phyloP scores from a whole-genome alignment of 2,113 vertebrate species.

The Oxyura jamaicensis region DNA sequence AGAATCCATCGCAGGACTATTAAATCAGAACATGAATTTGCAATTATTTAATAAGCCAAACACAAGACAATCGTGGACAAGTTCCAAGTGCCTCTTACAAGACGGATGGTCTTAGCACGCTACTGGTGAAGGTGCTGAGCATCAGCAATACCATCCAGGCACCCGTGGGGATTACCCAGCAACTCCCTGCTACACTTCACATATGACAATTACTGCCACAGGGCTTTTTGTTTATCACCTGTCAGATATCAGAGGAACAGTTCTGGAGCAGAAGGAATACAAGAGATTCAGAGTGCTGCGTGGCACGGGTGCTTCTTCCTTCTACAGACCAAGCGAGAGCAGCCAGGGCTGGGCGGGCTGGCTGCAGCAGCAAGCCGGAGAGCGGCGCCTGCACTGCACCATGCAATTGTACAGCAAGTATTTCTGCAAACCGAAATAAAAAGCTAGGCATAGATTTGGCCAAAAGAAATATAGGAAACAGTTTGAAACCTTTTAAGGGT shows the following conservation, averaged over 20 bases:
- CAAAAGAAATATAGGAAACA: background rate
- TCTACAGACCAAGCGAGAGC: background rate
- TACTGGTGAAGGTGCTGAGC: background rate
- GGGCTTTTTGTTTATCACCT: background rate
- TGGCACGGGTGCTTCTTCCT: background rate
- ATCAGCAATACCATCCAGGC: background rate
- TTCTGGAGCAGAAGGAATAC: background rate
- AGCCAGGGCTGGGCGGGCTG: background rate
- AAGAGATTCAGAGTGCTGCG: background rate
- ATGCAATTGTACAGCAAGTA: background rate
- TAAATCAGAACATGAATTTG: background rate
- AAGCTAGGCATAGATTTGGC: background rate
- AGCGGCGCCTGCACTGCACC: background rate
- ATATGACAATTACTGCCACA: background rate
- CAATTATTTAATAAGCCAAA: conserved; percentile 9
- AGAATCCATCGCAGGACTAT: background rate
- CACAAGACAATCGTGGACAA: background rate
- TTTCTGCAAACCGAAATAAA: background rate
- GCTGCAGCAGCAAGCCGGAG: background rate
- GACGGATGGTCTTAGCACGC: background rate
- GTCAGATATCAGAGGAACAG: background rate
- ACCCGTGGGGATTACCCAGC: background rate
- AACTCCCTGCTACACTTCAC: background rate
- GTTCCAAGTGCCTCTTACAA: background rate
- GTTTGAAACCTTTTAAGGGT: background rate